Base-by-base conservation (phyloP, 2,888 invertebrate species). In the Allacma fusca region DNA sequence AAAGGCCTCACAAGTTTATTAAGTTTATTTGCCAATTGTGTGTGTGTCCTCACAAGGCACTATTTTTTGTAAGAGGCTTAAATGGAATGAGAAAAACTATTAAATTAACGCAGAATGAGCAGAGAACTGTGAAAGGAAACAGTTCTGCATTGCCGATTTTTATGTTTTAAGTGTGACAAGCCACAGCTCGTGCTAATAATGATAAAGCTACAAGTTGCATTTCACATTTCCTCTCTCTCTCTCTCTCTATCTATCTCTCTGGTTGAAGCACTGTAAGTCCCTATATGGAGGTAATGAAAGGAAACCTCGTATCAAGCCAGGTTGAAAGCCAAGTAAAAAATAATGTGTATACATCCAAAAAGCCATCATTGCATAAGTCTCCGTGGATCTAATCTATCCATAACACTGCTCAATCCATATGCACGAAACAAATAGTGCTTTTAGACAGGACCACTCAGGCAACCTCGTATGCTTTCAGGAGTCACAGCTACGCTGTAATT, bases 81-180 rank as follows among this genome's bases (percentile, higher is more conserved):
- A n/a, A 16, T 12, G n/a, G n/a, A n/a, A 50, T 50, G 19, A 4
- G 50, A 50, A 72, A 59, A 72, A 34, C 62, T 59, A 72, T 34
- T 72, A 62, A 59, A 34, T 62, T 72, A 72, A 72, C 34, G 62
- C 34, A 28, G 59, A 62, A 24, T 34, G 29, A 72, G 59, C 34
- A 72, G 44, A 29, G 72, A 71, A 72, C 28, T 59, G 34, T 62
- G 62, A 59, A 40, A 72, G 72, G 50, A 72, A 62, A 62, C 40
- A 29, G 72, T 72, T 72, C 72, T 72, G 72, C 72, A 72, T 62
- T 59, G 59, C 72, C 59, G 72, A 72, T 59, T 62, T 72, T 72
- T 71, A 71, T 62, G 72, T 72, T 72, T 72, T 62, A 72, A 50
- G 50, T 72, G 72, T 72, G 72, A 72, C 72, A 72, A 29, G 34